Conservation (phyloP, 1,140 invertebrate species). For the Agrilus planipennis region DNA sequence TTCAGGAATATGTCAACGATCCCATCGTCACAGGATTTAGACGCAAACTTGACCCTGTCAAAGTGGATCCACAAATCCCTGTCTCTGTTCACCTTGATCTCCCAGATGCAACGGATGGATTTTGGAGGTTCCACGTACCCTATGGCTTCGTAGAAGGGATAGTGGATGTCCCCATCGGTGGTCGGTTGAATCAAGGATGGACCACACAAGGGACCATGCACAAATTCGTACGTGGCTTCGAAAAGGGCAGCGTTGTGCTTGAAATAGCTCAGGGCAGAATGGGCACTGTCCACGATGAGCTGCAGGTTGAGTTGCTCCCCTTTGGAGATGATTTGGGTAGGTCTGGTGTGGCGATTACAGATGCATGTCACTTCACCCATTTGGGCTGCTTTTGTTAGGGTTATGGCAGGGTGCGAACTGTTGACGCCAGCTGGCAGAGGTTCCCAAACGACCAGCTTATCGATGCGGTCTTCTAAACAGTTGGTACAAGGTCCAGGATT, state of each 20-base stretch:
- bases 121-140: constrained; percentile 62
- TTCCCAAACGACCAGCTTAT: constrained; percentile 68
- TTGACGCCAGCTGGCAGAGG: constrained; percentile 39
- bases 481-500: constrained; percentile 67
- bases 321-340: constrained; percentile 54
- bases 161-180: constrained; percentile 71
- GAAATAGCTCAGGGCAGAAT: constrained; percentile 75
- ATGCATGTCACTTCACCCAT: constrained; percentile 45
- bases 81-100: constrained; percentile 65
- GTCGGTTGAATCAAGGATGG: constrained; percentile 62
- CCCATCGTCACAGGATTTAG: constrained; percentile 67
- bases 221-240: constrained; percentile 74
- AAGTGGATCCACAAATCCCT: constrained; percentile 76
- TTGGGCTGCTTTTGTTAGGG: constrained; percentile 42
- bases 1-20: constrained; percentile 72
- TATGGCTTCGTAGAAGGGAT: constrained; percentile 71
- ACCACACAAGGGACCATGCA: constrained; percentile 77
- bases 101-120: constrained; percentile 77
- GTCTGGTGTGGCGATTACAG: constrained; percentile 47
- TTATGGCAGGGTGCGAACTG: constrained; percentile 32
- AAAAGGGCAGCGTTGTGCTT: constrained; percentile 71
- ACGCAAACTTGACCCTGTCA: constrained; percentile 72
- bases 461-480: constrained; percentile 72
- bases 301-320: constrained; percentile 67
- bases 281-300: constrained; percentile 65